Evolutionary conservation across 2,797 vertebrate species (phyloP).

Genomic region (Gallinago stenura): DNA sequence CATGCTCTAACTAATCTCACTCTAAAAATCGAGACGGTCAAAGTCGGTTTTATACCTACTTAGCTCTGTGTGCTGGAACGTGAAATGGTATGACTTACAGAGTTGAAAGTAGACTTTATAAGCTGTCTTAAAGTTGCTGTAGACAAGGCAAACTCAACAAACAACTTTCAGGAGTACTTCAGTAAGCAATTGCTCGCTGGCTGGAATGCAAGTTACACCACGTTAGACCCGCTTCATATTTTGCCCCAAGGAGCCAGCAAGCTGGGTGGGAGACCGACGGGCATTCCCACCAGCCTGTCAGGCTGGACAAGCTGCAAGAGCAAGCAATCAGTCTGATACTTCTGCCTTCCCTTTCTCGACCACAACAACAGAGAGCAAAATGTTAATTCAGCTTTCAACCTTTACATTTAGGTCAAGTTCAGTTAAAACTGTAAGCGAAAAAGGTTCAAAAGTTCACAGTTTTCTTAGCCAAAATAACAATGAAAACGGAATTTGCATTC

Average conservation of each 20-base stretch:
- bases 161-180: constrained; percentile 24
- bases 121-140: constrained; percentile 20
- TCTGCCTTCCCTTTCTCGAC: background rate
- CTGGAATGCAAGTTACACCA: constrained; percentile 58
- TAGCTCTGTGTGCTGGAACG: background rate
- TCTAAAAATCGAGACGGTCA: background rate
- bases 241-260: constrained; percentile 24
- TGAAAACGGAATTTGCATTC: background rate
- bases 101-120: constrained; percentile 5
- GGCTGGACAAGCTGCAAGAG: constrained; percentile 28
- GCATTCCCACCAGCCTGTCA: constrained; percentile 38
- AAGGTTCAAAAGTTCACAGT: background rate
- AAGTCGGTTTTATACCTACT: background rate
- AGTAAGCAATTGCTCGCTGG: background rate
- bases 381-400: background rate
- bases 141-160: constrained; percentile 52
- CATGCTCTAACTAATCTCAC: background rate
- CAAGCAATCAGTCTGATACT: background rate
- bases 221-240: background rate
- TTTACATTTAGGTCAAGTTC: constrained; percentile 14
- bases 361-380: background rate
- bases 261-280: background rate
- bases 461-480: constrained; percentile 10
- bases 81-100: background rate
- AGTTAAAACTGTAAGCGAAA: background rate